These are phyloP conservation scores for Dicranocentrus wangi DNA, from an alignment of 2,888 invertebrate species.

Conservation along the genomic window DNA sequence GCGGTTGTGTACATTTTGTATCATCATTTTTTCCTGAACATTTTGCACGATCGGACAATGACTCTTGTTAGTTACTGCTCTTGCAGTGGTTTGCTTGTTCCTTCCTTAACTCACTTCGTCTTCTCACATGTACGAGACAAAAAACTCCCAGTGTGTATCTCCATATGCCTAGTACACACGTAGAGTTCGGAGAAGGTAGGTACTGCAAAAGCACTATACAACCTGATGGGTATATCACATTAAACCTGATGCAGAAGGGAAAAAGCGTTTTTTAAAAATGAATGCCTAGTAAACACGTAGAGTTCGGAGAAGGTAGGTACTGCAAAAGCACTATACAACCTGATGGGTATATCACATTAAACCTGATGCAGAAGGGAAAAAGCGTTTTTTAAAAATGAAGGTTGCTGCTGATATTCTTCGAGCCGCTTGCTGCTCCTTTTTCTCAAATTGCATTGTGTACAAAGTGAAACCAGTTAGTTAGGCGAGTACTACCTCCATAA, in stretches of 20 bases:
- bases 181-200: background rate
- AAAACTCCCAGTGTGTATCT: constrained; percentile 46
- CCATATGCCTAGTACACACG: background rate
- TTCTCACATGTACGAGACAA: constrained; percentile 36
- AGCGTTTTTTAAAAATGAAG: constrained; percentile 48
- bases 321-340: constrained; percentile 1
- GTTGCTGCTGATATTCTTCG: constrained; percentile 35
- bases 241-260: constrained; percentile 46
- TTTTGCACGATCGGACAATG: constrained; percentile 71
- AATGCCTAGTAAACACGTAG: background rate
- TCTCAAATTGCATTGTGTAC: constrained; percentile 61
- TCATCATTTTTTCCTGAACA: constrained; percentile 54
- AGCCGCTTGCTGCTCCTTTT: constrained; percentile 52
- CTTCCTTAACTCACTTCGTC: constrained; percentile 56
- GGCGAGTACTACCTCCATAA: constrained; percentile 8
- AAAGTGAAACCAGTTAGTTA: constrained; percentile 66
- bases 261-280: constrained; percentile 42
- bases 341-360: constrained; percentile 9
- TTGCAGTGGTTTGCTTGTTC: constrained; percentile 58
- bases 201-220: constrained; percentile 13
- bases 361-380: constrained; percentile 51
- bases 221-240: background rate
- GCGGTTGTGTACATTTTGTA: constrained; percentile 53
- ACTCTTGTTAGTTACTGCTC: constrained; percentile 59
- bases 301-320: constrained; percentile 7